Evolutionary conservation across 2,113 vertebrate genomes (phyloP).

Genomic region (Chroicocephalus ridibundus): DNA sequence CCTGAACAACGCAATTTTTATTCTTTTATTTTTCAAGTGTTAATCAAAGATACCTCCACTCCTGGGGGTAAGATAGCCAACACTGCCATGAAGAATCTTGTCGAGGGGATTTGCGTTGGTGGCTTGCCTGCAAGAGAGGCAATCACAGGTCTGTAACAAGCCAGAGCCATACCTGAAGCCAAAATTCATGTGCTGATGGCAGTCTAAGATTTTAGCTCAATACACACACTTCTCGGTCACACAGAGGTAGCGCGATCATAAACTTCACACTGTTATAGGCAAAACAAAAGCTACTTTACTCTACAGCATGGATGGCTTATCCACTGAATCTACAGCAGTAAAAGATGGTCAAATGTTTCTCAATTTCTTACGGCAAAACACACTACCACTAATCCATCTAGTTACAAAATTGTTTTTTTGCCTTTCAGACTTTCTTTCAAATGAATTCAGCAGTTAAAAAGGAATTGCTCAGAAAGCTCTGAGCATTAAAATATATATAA

Average conservation of each 20-base stretch:
- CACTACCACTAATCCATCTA: accelerated
- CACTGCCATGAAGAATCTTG: constrained; percentile 93
- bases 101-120: constrained; percentile 91
- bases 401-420: neutral
- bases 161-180: neutral
- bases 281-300: neutral
- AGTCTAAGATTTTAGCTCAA: neutral
- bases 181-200: neutral
- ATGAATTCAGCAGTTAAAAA: neutral
- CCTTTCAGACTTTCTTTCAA: neutral
- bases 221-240: neutral
- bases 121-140: constrained; percentile 83
- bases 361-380: neutral
- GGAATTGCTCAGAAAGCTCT: neutral
- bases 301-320: neutral
- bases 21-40: neutral
- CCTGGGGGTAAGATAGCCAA: constrained; percentile 90
- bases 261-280: neutral
- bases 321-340: neutral
- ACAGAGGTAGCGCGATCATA: neutral
- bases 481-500: neutral
- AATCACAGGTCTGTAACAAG: neutral
- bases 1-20: neutral
- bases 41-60: constrained; percentile 82
- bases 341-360: neutral